Percentiles rank a stretch among this genome's conserved stretches.
Evolutionary conservation across 2,113 vertebrate genomes (phyloP).

Genomic region (Oplegnathus fasciatus): DNA sequence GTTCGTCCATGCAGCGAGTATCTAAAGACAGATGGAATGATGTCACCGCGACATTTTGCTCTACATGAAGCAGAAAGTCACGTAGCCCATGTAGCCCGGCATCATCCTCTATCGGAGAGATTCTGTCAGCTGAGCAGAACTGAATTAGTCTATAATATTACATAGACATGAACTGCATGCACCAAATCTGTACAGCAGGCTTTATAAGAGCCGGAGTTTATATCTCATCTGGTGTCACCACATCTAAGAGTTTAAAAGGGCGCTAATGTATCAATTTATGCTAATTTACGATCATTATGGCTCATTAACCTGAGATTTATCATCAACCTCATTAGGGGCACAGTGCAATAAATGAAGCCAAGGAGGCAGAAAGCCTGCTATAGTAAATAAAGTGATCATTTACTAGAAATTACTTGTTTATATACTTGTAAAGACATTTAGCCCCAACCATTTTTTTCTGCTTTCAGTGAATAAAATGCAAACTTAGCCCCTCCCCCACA

Average conservation of each 20-base stretch:
- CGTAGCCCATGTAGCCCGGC: no score
- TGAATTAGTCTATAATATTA: no score
- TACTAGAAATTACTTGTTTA: slow-evolving; percentile 33
- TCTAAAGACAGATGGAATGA: no score
- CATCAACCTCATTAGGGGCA: slow-evolving; percentile 58
- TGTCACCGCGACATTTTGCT: background rate
- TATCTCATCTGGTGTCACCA: slow-evolving; percentile 8
- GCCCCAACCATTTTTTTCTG: background rate
- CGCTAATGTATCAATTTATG: slow-evolving; percentile 53
- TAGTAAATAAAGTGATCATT: slow-evolving; percentile 53
- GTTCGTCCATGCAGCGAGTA: background rate
- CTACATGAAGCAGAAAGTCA: no score
- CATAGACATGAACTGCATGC: background rate
- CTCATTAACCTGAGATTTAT: slow-evolving; percentile 73
- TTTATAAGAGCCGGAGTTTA: background rate
- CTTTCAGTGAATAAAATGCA: background rate
- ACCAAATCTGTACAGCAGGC: background rate
- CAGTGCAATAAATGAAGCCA: slow-evolving; percentile 42
- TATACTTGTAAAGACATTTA: slow-evolving; percentile 19
- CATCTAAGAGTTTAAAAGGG: slow-evolving; percentile 27
- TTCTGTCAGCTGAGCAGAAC: background rate
- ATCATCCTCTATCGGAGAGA: no score
- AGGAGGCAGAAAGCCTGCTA: slow-evolving; percentile 37
- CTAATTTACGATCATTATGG: slow-evolving; percentile 56
- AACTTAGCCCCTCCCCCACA: no score